Evolutionary conservation across 2,797 vertebrate genomes (phyloP), one percentile per base, ranked within the genome.

Genomic region (Sardinella longiceps): DNA sequence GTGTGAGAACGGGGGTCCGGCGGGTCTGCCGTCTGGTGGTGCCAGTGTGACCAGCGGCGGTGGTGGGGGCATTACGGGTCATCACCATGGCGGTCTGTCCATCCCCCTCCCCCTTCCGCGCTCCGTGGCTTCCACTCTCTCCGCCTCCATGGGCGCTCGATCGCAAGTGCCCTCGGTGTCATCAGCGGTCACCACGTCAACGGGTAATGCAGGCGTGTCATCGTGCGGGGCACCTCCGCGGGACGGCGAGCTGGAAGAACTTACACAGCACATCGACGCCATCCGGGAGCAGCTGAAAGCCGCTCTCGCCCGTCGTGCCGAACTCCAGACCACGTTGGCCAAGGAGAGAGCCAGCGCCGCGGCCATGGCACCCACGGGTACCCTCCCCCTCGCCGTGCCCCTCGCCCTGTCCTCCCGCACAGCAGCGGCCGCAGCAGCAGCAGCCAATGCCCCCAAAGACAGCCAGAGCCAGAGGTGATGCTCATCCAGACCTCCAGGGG

Each of bases 231-330:
- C 58, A 1, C 89, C 87, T 33, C 83, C 89, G 2, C 84, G 66
- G 80, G 83, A 92, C 0, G 93, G 81, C 0, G 95, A 98, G 89
- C 91, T 97, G 14, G 91, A 89, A 89, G 94, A 95, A 87, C 94
- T 99, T 81, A 96, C 97, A 88, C 89, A 88, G 43, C 93, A 92
- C 86, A 98, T 99, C 0, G 91, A 94, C n/a, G 90, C 86, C 10
- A 95, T 96, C 84, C 94, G 95, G 0, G 95, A 95, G 0, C 95
- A 95, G 86, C 92, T 99, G 80, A 93, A 91, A 0, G 86, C 84
- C 0, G 97, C 97, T 1, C 90, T 98, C 88, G 86, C 93, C 77
- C 92, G 95, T 87, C 95, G 95, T 45, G 95, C 96, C 0, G 95
- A 97, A 91, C 95, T 99, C 82, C 95, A 95, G 90, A 94, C 93